Evolutionary conservation across 2,888 invertebrate species (phyloP).

Genomic region (Cacoxenus indagator): DNA sequence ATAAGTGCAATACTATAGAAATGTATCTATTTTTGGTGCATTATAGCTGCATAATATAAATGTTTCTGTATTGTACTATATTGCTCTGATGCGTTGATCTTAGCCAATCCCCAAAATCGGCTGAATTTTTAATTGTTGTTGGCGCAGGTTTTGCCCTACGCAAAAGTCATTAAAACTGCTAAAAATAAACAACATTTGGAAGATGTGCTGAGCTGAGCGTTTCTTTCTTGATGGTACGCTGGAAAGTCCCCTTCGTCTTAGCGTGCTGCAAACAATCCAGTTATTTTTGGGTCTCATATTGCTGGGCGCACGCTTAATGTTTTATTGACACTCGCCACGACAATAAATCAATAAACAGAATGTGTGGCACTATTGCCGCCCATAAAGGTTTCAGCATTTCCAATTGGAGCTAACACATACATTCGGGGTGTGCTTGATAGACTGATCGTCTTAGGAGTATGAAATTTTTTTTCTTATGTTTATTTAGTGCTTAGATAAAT

Average conservation of each 20-base stretch:
- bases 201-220: neutral
- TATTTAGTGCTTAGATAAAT: too few relatives aligned
- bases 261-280: neutral
- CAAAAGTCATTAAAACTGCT: constrained; percentile 48
- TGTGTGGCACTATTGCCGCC: constrained; percentile 38
- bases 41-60: constrained; percentile 6
- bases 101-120: constrained; percentile 32
- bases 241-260: constrained; percentile 20
- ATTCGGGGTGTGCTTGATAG: too few relatives aligned
- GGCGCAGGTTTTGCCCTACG: constrained; percentile 2
- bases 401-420: too few relatives aligned
- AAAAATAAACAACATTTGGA: constrained; percentile 48
- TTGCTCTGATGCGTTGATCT: neutral
- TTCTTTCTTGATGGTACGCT: neutral
- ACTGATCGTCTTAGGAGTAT: too few relatives aligned
- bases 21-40: neutral
- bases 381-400: constrained; percentile 54
- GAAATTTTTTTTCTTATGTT: too few relatives aligned
- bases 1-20: constrained; percentile 40
- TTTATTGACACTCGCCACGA: constrained; percentile 60
- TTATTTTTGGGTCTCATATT: neutral
- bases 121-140: constrained; percentile 55
- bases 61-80: constrained; percentile 2
- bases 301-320: constrained; percentile 30
- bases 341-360: constrained; percentile 66